phyloP scores from a whole-genome alignment of 2,797 vertebrate genomes.

The Bufotes viridis region DNA sequence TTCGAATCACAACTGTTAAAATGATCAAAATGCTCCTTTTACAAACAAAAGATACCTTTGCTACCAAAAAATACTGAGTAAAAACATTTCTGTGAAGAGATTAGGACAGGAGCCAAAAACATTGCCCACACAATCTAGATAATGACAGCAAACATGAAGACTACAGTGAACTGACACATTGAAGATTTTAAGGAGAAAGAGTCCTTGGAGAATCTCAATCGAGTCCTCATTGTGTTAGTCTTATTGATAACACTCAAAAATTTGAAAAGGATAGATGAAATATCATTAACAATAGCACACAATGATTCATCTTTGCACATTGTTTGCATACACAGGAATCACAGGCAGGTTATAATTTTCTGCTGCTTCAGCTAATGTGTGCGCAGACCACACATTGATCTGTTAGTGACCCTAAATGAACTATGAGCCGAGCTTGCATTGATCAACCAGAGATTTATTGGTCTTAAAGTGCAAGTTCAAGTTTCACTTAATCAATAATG shows the following conservation, averaged over 20 bases:
- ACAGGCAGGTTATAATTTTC: conserved; percentile 61
- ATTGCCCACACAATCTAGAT: conserved; percentile 19
- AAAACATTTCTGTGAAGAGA: neutral
- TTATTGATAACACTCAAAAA: conserved; percentile 57
- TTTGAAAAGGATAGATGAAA: conserved; percentile 59
- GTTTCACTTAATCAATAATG: neutral
- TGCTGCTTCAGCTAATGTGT: conserved; percentile 56
- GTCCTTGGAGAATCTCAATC: conserved; percentile 47
- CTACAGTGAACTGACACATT: conserved; percentile 6
- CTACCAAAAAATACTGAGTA: neutral
- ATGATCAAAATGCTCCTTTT: neutral
- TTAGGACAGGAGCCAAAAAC: neutral
- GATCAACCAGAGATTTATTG: conserved; percentile 25
- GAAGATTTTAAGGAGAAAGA: conserved; percentile 57
- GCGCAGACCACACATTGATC: conserved; percentile 45
- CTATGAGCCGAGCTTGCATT: neutral
- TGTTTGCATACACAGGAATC: conserved; percentile 40
- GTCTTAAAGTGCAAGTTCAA: neutral
- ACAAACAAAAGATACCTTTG: neutral
- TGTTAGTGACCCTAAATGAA: conserved; percentile 24
- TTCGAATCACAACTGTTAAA: neutral
- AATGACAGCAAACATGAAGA: conserved; percentile 42
- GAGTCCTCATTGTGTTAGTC: conserved; percentile 52
- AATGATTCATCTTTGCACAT: conserved; percentile 59
- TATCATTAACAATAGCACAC: conserved; percentile 64